A percentile compares a stretch with the other conserved stretches of the same genome.
These are phyloP conservation scores for Apodemia zela DNA, from an alignment of 2,888 invertebrate genomes.

Conservation along the genomic window DNA sequence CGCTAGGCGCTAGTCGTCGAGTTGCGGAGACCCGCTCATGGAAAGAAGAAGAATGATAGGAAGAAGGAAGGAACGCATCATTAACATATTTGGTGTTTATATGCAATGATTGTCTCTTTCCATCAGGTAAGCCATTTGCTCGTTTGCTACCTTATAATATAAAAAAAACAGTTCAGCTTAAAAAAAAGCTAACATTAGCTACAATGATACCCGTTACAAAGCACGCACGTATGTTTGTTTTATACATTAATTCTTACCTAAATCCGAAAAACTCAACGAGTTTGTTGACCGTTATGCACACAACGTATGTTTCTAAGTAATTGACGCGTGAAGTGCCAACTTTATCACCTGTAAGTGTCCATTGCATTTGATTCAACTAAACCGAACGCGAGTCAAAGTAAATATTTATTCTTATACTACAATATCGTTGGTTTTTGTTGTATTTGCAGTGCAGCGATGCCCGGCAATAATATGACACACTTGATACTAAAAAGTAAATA, in stretches of 20 bases:
- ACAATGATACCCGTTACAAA: not conserved
- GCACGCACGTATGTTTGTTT: not conserved
- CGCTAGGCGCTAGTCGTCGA: no score
- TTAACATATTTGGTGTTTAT: no score
- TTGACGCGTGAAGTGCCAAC: slow-evolving; percentile 51
- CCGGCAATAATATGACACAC: not conserved
- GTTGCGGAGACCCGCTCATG: no score
- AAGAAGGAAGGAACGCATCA: no score
- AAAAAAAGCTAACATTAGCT: not conserved
- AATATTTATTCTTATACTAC: slow-evolving; percentile 22
- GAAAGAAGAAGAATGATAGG: no score
- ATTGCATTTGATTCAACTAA: slow-evolving; percentile 38
- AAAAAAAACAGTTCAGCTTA: no score
- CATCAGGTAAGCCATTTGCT: no score
- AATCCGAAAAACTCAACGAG: slow-evolving; percentile 24
- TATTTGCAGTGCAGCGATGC: not conserved
- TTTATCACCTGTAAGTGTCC: slow-evolving; percentile 47
- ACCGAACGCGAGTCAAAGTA: slow-evolving; percentile 19
- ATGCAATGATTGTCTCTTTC: no score
- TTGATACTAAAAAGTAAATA: not conserved
- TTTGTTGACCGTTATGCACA: slow-evolving; percentile 50
- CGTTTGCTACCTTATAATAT: no score
- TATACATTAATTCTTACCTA: slow-evolving; percentile 11
- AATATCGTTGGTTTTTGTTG: not conserved
- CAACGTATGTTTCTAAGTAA: slow-evolving; percentile 31